These are phyloP conservation scores for Nephrotoma guestfalica DNA, from an alignment of 2,888 invertebrate genomes.

Conservation along the genomic window DNA sequence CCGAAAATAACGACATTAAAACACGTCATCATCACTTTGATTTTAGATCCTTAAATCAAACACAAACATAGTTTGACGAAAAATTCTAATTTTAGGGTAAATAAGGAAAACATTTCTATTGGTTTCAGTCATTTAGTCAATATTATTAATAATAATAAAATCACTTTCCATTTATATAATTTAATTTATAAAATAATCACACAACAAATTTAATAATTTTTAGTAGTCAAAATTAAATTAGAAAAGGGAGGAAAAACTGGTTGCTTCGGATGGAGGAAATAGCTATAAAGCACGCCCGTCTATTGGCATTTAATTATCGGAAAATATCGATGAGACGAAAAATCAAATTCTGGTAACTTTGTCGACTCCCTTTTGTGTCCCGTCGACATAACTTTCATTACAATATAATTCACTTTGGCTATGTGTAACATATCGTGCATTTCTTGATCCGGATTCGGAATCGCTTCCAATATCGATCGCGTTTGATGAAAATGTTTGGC, in stretches of 20 bases:
- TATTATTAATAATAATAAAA: neutral
- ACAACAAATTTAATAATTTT: neutral
- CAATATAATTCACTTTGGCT: constrained; percentile 91
- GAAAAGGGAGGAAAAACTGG: too few relatives aligned
- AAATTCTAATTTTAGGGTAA: neutral
- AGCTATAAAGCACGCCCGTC: neutral
- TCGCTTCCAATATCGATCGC: constrained; percentile 66
- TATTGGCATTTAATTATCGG: constrained; percentile 61
- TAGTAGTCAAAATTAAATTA: neutral
- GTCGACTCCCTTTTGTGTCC: constrained; percentile 83
- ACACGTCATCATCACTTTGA: too few relatives aligned
- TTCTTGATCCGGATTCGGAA: constrained; percentile 70
- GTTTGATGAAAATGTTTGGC: constrained; percentile 90
- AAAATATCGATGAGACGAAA: constrained; percentile 76
- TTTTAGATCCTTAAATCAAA: too few relatives aligned
- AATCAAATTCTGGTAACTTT: constrained; percentile 81
- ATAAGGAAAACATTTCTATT: neutral
- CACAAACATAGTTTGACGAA: too few relatives aligned
- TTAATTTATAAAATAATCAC: neutral
- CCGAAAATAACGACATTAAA: too few relatives aligned
- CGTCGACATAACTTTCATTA: constrained; percentile 78
- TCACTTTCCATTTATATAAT: neutral
- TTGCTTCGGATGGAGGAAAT: too few relatives aligned
- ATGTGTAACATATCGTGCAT: constrained; percentile 71
- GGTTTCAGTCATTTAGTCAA: neutral